Percentiles rank a stretch among this genome's conserved stretches.
Evolutionary conservation across 2,888 invertebrate species (phyloP).

Genomic region (Phymatocera aterrima): DNA sequence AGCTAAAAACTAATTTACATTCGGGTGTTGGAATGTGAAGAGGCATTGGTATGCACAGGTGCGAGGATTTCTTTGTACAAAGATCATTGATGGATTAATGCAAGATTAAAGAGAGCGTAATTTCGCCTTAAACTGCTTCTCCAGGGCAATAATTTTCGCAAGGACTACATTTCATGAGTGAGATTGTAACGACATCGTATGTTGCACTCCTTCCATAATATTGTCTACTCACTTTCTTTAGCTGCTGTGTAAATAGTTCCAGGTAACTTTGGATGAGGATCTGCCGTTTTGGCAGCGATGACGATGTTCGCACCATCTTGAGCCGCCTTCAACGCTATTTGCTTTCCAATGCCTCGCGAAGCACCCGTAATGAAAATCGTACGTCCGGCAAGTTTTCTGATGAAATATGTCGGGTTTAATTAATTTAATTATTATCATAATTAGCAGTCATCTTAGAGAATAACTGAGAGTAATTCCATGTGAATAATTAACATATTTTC

Average conservation of each 20-base stretch:
- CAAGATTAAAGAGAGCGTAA: too few species aligned
- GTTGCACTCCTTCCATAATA: not conserved
- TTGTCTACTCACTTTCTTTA: conserved; percentile 84
- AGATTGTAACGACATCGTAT: too few species aligned
- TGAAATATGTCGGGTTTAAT: not conserved
- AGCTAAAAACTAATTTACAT: too few species aligned
- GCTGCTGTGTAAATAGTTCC: conserved; percentile 95
- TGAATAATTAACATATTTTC: too few species aligned
- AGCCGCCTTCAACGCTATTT: conserved; percentile 94
- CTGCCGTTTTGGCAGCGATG: conserved; percentile 93
- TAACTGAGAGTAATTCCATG: too few species aligned
- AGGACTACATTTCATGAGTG: not conserved
- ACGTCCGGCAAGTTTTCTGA: conserved; percentile 87
- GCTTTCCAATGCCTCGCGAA: conserved; percentile 96
- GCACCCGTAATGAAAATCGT: conserved; percentile 97
- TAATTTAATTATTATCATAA: not conserved
- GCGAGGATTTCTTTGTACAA: too few species aligned
- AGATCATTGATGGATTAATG: too few species aligned
- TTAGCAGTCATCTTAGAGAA: not conserved
- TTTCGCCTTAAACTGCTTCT: too few species aligned
- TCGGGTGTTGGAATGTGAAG: too few species aligned
- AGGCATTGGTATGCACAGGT: too few species aligned
- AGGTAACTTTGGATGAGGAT: conserved; percentile 92
- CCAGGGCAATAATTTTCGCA: not conserved
- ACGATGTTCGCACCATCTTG: conserved; percentile 95